A percentile compares a stretch with the other conserved stretches of the same genome.
Conservation (phyloP, 2,888 invertebrate genomes). For the Anorthoa munda region DNA sequence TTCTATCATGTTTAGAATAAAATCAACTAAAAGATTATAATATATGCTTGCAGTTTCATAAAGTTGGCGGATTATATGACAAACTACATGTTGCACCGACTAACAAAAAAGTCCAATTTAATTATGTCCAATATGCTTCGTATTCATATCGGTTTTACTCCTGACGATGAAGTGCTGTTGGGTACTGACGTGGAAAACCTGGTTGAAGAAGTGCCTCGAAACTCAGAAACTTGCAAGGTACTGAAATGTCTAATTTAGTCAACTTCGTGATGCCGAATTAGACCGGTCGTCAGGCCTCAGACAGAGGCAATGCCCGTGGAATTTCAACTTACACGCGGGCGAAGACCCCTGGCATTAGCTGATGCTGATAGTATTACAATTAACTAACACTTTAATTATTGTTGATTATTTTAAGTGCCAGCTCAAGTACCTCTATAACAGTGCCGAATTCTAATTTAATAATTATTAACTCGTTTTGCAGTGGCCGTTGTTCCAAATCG, state of each 20-base stretch:
- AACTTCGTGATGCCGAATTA: not conserved
- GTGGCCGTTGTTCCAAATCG: slow-evolving; percentile 92
- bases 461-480: slow-evolving; percentile 69
- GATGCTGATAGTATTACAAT: not conserved
- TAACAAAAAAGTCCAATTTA: slow-evolving; percentile 92
- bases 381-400: not conserved
- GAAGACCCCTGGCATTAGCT: not conserved
- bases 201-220: slow-evolving; percentile 87
- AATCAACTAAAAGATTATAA: not conserved
- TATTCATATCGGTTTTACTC: slow-evolving; percentile 88
- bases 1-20: not conserved
- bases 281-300: not conserved
- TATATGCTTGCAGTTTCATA: slow-evolving; percentile 91
- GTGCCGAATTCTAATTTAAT: not conserved
- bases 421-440: not conserved
- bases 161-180: slow-evolving; percentile 84
- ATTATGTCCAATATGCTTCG: slow-evolving; percentile 91
- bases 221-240: slow-evolving; percentile 87
- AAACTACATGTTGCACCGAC: slow-evolving; percentile 92
- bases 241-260: not conserved
- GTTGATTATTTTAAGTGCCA: not conserved
- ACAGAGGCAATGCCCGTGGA: not conserved
- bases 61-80: slow-evolving; percentile 94
- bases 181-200: slow-evolving; percentile 85
- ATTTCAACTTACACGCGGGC: not conserved